A percentile compares a stretch with the other conserved stretches of the same genome.
Conservation (phyloP, 2,888 invertebrate species). For the Rotaria magnacalcarata region DNA sequence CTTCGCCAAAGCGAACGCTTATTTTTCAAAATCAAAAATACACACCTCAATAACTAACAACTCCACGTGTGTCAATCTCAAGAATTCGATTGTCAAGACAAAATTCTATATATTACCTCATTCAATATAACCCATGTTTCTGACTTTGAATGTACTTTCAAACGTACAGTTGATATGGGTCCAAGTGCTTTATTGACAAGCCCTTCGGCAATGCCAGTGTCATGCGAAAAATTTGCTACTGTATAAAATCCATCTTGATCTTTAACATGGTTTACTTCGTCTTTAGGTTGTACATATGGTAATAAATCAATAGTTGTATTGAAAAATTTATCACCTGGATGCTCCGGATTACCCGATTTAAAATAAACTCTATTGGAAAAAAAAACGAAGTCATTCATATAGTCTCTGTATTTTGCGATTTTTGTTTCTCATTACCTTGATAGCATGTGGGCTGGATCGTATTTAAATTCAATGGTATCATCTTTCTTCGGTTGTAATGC, state of each 20-base stretch:
- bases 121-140: slow-evolving; percentile 84
- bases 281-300: slow-evolving; percentile 47
- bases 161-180: slow-evolving; percentile 69
- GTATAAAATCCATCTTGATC: slow-evolving; percentile 69
- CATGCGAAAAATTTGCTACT: slow-evolving; percentile 70
- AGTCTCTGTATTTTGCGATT: neutral
- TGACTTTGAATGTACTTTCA: slow-evolving; percentile 75
- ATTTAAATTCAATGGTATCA: slow-evolving; percentile 45
- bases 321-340: slow-evolving; percentile 79
- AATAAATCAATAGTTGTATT: slow-evolving; percentile 74
- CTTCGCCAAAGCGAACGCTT: no score
- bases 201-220: slow-evolving; percentile 73
- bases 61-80: no score
- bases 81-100: no score
- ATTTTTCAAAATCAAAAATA: no score
- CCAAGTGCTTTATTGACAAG: slow-evolving; percentile 67
- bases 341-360: slow-evolving; percentile 78
- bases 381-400: neutral
- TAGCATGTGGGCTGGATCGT: slow-evolving; percentile 39
- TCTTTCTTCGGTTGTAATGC: slow-evolving; percentile 73
- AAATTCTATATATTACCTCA: slow-evolving; percentile 65
- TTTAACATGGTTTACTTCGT: slow-evolving; percentile 52
- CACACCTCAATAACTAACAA: no score
- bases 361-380: slow-evolving; percentile 53
- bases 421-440: slow-evolving; percentile 1